Evolutionary conservation across 2,888 invertebrate species (phyloP).

Genomic region (Siphlonurus alternatus): DNA sequence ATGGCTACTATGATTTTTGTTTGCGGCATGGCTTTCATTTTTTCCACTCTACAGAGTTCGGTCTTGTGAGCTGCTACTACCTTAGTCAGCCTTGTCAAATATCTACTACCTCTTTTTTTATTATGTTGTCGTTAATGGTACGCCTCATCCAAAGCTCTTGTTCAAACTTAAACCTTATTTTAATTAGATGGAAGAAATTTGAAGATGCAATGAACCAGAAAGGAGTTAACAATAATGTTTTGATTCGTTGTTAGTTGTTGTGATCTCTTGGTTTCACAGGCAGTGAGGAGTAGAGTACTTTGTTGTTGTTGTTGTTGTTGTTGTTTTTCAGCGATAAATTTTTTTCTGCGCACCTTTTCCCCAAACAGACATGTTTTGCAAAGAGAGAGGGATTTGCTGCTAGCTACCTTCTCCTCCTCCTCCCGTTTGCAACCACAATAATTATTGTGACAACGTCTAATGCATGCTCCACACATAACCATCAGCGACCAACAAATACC

Average conservation of each 20-base stretch:
- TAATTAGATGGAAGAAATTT: no score
- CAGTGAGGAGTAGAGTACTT: not conserved
- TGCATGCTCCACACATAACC: not conserved
- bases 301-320: not conserved
- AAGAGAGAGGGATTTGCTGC: no score
- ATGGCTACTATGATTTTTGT: not conserved
- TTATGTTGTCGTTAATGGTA: no score
- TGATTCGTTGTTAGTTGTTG: no score
- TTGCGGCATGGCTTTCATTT: no score
- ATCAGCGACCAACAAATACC: not conserved
- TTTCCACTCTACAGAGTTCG: no score
- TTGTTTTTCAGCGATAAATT: no score
- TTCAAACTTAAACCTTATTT: no score
- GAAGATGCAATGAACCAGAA: no score
- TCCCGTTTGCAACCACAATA: not conserved
- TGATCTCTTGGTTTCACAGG: not conserved
- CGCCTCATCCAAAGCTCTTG: not conserved
- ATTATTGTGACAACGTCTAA: not conserved
- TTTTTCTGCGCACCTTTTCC: no score
- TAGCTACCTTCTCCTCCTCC: not conserved
- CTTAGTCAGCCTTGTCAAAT: not conserved
- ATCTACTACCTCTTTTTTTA: not conserved
- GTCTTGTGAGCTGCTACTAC: not conserved
- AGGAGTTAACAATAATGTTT: no score
- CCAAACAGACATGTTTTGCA: no score